phyloP scores from a whole-genome alignment of 2,888 invertebrate genomes.

The Hermaeophaga mercurialis region DNA sequence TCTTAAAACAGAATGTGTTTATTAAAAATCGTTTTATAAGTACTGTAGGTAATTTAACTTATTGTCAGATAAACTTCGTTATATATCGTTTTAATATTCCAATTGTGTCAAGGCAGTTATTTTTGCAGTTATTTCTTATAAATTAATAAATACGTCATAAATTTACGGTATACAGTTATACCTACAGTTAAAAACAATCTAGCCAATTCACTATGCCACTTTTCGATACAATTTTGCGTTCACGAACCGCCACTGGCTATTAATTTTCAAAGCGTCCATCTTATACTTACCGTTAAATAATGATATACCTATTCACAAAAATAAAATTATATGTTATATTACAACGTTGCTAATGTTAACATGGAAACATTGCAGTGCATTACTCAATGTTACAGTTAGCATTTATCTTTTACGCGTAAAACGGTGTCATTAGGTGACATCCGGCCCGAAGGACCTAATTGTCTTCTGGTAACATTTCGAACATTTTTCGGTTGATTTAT shows the following conservation, averaged over 20 bases:
- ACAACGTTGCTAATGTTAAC: conserved; percentile 5
- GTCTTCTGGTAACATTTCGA: not conserved
- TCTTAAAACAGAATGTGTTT: no score
- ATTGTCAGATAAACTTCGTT: no score
- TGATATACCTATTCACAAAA: conserved; percentile 7
- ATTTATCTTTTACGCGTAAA: conserved; percentile 1
- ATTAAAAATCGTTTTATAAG: no score
- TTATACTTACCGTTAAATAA: conserved; percentile 11
- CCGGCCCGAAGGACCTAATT: not conserved
- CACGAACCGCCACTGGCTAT: conserved; percentile 13
- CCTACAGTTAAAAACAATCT: no score
- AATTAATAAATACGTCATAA: no score
- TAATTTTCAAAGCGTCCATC: not conserved
- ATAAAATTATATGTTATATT: conserved; percentile 5
- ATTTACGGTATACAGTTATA: no score
- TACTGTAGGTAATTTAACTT: no score
- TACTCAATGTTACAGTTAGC: conserved; percentile 3
- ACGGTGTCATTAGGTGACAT: conserved; percentile 12
- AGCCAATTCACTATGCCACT: no score
- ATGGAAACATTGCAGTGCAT: conserved; percentile 9
- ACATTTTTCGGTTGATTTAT: not conserved
- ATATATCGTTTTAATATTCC: no score
- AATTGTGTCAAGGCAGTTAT: no score
- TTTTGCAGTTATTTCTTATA: no score
- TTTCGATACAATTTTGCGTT: no score